These are phyloP conservation scores for Hemibagrus guttatus DNA, from an alignment of 2,797 vertebrate genomes.

Conservation along the genomic window DNA sequence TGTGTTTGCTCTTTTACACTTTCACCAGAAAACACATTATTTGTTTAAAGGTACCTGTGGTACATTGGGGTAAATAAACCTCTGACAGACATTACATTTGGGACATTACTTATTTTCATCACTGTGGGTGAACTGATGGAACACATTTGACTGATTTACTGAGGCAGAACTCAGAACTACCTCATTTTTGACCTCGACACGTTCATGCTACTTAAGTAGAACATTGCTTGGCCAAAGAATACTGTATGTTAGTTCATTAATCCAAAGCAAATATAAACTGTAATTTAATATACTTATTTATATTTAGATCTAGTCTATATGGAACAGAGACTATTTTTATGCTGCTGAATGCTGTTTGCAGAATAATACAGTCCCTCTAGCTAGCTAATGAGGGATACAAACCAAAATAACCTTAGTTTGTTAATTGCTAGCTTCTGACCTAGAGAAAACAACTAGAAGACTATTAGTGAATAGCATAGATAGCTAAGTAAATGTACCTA, in stretches of 20 bases:
- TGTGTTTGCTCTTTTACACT: neutral
- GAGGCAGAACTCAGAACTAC: neutral
- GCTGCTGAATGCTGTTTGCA: neutral
- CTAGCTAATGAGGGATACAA: neutral
- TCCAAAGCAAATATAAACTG: neutral
- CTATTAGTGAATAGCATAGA: no score
- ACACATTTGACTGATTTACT: neutral
- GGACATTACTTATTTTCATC: neutral
- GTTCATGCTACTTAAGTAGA: neutral
- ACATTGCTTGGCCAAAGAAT: neutral
- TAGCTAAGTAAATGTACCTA: no score
- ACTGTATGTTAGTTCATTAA: neutral
- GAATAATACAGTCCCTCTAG: neutral
- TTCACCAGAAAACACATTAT: neutral
- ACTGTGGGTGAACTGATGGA: neutral
- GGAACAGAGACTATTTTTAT: neutral
- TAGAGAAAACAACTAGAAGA: no score
- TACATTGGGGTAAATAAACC: constrained; percentile 13
- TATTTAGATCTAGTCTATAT: neutral
- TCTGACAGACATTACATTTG: neutral
- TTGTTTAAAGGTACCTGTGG: neutral
- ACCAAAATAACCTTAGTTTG: neutral
- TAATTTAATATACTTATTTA: neutral
- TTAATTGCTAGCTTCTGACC: neutral
- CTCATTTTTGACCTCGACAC: neutral